Evolutionary conservation across 1,140 invertebrate species (phyloP).

Genomic region (Aphelenchoides fujianensis): DNA sequence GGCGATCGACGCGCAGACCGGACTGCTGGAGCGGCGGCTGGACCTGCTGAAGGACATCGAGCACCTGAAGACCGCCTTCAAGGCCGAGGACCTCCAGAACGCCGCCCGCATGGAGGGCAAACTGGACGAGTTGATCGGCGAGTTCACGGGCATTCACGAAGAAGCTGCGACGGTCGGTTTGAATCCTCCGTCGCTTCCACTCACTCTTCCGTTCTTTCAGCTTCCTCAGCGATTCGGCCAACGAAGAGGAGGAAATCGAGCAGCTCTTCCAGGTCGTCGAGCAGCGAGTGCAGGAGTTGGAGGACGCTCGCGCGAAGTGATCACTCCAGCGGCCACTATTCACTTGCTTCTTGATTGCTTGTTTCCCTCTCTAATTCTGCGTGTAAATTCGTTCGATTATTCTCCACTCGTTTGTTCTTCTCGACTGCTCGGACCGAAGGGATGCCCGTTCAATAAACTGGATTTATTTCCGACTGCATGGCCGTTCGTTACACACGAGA

Average conservation of each 20-base stretch:
- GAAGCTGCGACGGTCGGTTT: background rate
- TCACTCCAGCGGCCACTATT: too few species aligned
- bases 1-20: constrained; percentile 13
- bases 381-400: too few species aligned
- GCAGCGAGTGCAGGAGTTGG: background rate
- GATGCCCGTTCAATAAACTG: too few species aligned
- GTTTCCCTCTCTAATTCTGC: too few species aligned
- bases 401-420: too few species aligned
- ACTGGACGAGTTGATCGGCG: constrained; percentile 2
- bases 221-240: background rate
- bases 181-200: background rate
- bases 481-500: too few species aligned
- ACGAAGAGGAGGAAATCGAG: constrained; percentile 6
- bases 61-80: constrained; percentile 8
- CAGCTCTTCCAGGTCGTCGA: background rate
- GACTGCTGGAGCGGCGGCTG: constrained; percentile 1
- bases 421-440: too few species aligned
- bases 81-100: background rate
- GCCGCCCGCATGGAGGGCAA: background rate
- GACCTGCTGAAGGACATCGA: constrained; percentile 21
- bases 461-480: too few species aligned
- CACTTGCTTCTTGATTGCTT: too few species aligned
- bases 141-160: background rate
- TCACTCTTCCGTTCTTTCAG: background rate
- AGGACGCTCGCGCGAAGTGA: background rate